Percentiles rank a stretch among this genome's conserved stretches.
Conservation (phyloP, 2,888 invertebrate species). For the Anticlea derivata region DNA sequence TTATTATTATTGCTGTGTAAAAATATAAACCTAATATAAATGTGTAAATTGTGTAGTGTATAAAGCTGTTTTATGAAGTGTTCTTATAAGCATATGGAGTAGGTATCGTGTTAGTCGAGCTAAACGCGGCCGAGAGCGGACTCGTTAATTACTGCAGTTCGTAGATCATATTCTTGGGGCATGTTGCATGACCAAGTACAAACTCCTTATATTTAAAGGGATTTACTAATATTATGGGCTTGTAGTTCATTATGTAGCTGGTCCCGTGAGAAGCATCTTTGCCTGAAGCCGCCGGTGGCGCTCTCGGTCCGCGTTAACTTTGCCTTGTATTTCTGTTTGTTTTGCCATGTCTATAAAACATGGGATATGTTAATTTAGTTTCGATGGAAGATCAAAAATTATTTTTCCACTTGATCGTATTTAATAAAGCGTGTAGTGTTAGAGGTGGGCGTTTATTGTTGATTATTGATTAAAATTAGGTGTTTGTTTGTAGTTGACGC, state of each 20-base stretch:
- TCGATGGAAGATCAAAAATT: conserved; percentile 78
- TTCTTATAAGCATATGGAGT: conserved; percentile 78
- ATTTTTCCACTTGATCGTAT: conserved; percentile 83
- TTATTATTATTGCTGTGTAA: conserved; percentile 83
- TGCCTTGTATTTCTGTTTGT: conserved; percentile 69
- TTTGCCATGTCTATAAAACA: conserved; percentile 66
- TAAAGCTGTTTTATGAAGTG: conserved; percentile 81
- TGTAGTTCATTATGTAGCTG: not conserved
- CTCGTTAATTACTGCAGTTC: conserved; percentile 40
- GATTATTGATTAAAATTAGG: conserved; percentile 83
- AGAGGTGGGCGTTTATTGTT: conserved; percentile 82
- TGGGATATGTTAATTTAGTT: conserved; percentile 73
- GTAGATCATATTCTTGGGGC: conserved; percentile 31
- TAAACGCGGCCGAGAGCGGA: conserved; percentile 41
- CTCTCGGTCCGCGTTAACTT: conserved; percentile 46
- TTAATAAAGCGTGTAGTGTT: conserved; percentile 78
- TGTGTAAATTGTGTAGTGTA: conserved; percentile 83
- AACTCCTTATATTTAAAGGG: not conserved
- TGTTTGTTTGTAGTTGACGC: conserved; percentile 70
- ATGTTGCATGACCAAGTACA: not conserved
- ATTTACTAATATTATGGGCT: not conserved
- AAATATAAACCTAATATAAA: conserved; percentile 81
- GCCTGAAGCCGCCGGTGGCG: conserved; percentile 43
- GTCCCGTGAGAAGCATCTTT: conserved; percentile 24
- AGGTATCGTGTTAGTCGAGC: conserved; percentile 55